phyloP scores from a whole-genome alignment of 1,140 invertebrate genomes.

The Eumeta japonica region DNA sequence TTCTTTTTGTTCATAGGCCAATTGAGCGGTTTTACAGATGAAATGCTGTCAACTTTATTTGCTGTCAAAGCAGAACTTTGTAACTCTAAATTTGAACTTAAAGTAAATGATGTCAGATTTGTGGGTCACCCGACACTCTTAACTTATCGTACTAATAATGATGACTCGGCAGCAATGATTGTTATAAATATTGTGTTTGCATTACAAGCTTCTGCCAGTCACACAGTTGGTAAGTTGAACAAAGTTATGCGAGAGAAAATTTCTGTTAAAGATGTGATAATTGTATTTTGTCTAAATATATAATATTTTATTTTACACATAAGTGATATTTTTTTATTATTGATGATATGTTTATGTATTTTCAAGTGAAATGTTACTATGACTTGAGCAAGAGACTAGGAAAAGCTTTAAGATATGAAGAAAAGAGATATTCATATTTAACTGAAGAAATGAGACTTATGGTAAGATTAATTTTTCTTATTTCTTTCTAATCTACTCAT shows the following conservation, averaged over 20 bases:
- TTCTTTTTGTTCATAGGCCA: slow-evolving; percentile 43
- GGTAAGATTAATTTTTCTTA: slow-evolving; percentile 61
- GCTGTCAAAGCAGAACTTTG: slow-evolving; percentile 87
- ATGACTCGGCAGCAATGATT: slow-evolving; percentile 70
- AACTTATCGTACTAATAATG: slow-evolving; percentile 63
- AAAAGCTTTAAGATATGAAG: slow-evolving; percentile 86
- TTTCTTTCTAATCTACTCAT: too few relatives aligned
- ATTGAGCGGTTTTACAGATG: slow-evolving; percentile 76
- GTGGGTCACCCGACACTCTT: slow-evolving; percentile 88
- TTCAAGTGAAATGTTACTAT: slow-evolving; percentile 86
- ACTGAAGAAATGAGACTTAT: slow-evolving; percentile 87
- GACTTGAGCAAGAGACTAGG: slow-evolving; percentile 89
- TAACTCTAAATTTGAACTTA: slow-evolving; percentile 88
- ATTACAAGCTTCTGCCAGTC: slow-evolving; percentile 82
- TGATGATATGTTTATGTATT: slow-evolving; percentile 10
- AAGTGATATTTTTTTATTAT: too few relatives aligned
- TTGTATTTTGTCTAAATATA: background rate
- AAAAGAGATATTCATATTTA: slow-evolving; percentile 86
- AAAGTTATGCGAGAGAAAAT: too few relatives aligned
- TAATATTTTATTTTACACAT: slow-evolving; percentile 18
- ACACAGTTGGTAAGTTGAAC: slow-evolving; percentile 71
- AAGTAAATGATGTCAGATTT: slow-evolving; percentile 93
- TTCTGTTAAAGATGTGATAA: slow-evolving; percentile 3
- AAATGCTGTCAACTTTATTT: slow-evolving; percentile 86
- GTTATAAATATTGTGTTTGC: slow-evolving; percentile 93